Base-by-base conservation (phyloP, 92 coral and sea anemone genomes). In the Parazoanthus darwini region DNA sequence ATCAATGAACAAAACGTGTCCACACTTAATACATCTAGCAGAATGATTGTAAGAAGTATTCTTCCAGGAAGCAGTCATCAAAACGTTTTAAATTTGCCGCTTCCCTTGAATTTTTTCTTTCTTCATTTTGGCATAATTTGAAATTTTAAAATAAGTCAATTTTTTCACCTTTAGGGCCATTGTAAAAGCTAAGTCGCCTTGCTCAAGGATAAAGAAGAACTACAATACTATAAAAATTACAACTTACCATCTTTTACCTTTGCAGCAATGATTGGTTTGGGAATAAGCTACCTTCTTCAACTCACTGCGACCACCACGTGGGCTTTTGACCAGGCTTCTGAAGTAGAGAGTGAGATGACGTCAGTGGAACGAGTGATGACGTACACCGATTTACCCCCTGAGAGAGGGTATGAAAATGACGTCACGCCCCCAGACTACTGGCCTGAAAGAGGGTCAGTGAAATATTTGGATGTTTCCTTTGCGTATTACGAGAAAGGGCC, bases 381-480 rank as follows among this genome's bases (percentile, higher is more conserved):
- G 20, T 73, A 73, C n/a, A 73, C 39, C 37, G 8, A 73, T 43
- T 73, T 73, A 73, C 43, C 77, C 39, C 13, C 36, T 20, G 54
- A 77, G 33, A 6, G 16, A 39, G 81, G 54, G 14, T 77, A 77
- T 42, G 81, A 77, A 77, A 77, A 77, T 22, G 33, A 38, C 58
- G 81, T 20, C 81, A 77, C 81, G 5, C 51, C 81, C 54, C 81
- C 81, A 15, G 44, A 43, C 25, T 23, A 77, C 14, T 77, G 81
- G 81, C 81, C 81, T 3, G 29, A 22, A 77, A 38, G 56, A 77
- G 81, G 81, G n/a, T 43, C 50, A 10, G 54, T 77, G 3, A 9
- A 77, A 9, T 77, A 77, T 77, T 20, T 77, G 51, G 44, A 77
- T 77, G 81, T 77, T 43, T 77, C 81, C 25, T 42, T 77, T 42